Conservation (phyloP, 2,888 invertebrate species). For the Tinea trinotella region DNA sequence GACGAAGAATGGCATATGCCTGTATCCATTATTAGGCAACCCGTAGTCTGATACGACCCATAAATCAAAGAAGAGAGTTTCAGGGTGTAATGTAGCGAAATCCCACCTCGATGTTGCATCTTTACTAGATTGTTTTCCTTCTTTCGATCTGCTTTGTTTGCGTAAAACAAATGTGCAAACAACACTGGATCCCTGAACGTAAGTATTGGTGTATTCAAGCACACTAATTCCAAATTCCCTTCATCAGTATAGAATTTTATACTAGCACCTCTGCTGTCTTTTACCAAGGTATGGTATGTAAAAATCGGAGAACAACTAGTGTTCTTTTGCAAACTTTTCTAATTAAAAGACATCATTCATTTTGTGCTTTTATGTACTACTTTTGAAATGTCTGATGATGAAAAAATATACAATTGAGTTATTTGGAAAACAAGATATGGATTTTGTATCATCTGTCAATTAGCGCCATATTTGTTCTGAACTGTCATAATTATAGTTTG, state of each 20-base stretch:
- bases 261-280: slow-evolving; percentile 90
- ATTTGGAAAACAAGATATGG: too few species aligned
- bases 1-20: slow-evolving; percentile 92
- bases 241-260: slow-evolving; percentile 92
- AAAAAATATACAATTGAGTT: too few species aligned
- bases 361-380: too few species aligned
- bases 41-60: slow-evolving; percentile 89
- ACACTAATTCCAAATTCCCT: slow-evolving; percentile 90
- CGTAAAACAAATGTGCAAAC: slow-evolving; percentile 89
- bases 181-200: slow-evolving; percentile 87
- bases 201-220: slow-evolving; percentile 89
- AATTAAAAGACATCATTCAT: slow-evolving; percentile 80
- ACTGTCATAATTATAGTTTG: too few species aligned
- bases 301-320: slow-evolving; percentile 80
- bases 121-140: slow-evolving; percentile 85
- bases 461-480: too few species aligned
- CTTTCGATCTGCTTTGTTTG: slow-evolving; percentile 90
- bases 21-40: slow-evolving; percentile 88
- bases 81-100: slow-evolving; percentile 85
- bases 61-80: slow-evolving; percentile 79
- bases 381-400: too few species aligned
- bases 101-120: slow-evolving; percentile 92
- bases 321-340: slow-evolving; percentile 82
- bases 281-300: slow-evolving; percentile 81
- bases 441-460: too few species aligned